phyloP scores from a whole-genome alignment of 2,888 invertebrate species.

The Diaperis boleti region DNA sequence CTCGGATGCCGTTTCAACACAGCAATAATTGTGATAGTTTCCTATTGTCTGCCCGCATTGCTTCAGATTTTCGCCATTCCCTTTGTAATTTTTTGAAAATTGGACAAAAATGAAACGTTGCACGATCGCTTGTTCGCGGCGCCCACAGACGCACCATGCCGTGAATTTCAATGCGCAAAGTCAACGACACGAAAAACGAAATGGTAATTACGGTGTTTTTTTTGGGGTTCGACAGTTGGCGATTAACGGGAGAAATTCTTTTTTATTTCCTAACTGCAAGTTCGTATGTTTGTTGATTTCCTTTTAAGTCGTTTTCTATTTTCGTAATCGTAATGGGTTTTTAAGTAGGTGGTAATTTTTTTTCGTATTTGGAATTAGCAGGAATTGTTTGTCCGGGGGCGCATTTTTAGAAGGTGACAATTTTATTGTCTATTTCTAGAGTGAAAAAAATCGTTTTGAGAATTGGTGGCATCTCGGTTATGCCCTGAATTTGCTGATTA shows the following conservation, averaged over 20 bases:
- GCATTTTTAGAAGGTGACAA: background rate
- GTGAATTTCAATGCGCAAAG: conserved; percentile 13
- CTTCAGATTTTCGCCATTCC: background rate
- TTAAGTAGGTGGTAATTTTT: background rate
- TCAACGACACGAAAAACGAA: conserved; percentile 5
- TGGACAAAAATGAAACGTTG: conserved; percentile 5
- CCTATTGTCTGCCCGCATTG: conserved; percentile 16
- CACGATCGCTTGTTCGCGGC: background rate
- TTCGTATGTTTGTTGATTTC: too few relatives aligned
- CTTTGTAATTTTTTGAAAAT: background rate
- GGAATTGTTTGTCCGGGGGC: background rate
- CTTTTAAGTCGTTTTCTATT: background rate
- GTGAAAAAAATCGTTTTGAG: too few relatives aligned
- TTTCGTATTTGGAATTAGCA: background rate
- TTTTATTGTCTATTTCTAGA: too few relatives aligned
- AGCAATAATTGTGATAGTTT: conserved; percentile 19
- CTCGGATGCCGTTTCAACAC: conserved; percentile 12
- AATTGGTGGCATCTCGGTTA: too few relatives aligned
- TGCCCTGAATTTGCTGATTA: too few relatives aligned
- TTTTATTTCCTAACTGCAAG: too few relatives aligned
- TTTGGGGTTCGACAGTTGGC: background rate
- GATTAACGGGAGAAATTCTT: background rate
- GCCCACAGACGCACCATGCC: conserved; percentile 3
- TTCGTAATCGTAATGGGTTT: background rate
- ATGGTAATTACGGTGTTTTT: background rate